Evolutionary conservation across 1,140 invertebrate genomes (phyloP), one percentile per base, ranked within the genome.

Genomic region (Aporrectodea caliginosa): DNA sequence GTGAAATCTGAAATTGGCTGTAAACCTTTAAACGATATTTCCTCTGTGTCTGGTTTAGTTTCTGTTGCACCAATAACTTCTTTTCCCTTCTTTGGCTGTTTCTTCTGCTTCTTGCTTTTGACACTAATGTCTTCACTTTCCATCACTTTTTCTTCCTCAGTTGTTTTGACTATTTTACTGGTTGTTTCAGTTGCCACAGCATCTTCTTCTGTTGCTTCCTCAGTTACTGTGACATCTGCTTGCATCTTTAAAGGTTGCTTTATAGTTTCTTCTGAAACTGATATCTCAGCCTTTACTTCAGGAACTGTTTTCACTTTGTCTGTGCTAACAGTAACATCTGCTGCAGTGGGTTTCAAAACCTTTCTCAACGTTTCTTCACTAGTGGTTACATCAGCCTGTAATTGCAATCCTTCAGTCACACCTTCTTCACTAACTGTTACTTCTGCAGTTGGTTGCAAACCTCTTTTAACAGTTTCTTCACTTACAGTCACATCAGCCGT

Each of bases 361-460:
- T 72, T 72, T n/a, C n/a, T 72, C 6, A 72, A 6, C 12, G 70
- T 14, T 72, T 72, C 70, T 72, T 72, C 70, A 31, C 12, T 31
- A 14, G n/a, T 31, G 27, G n/a, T 72, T n/a, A 31, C 70, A 31
- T 31, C 70, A 72, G n/a, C n/a, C 6, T 31, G 12, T 14, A 27
- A 12, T n/a, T n/a, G 2, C 2, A 72, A 27, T 12, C 12, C 2
- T n/a, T 72, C 12, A 2, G 2, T 72, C 27, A 22, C 6, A 12
- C 6, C 6, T 12, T 58, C 43, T 22, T 58, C 43, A 12, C 6
- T 12, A 58, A 22, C 22, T 58, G 43, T 58, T 58, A 58, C 22
- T 12, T 58, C 43, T 22, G 43, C 43, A 58, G 6, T 58, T 6
- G 22, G 22, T 12, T 58, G 6, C 22, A 58, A 58, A 58, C 43